These are phyloP conservation scores for Plebejus argus DNA, from an alignment of 2,888 invertebrate species.

Conservation along the genomic window DNA sequence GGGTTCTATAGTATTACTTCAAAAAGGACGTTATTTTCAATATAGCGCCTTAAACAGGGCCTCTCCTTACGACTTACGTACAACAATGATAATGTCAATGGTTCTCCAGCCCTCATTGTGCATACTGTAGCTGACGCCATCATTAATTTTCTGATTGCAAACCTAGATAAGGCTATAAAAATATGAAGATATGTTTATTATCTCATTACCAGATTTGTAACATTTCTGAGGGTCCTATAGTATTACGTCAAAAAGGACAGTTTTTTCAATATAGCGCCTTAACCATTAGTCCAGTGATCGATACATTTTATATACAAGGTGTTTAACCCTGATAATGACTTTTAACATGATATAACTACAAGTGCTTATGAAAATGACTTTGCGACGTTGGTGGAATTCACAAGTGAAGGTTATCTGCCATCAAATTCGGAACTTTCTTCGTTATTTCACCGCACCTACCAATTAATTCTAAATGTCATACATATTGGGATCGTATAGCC, in stretches of 20 bases:
- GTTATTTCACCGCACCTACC: constrained; percentile 58
- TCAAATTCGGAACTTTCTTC: constrained; percentile 56
- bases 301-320: neutral
- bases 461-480: constrained; percentile 76
- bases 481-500: constrained; percentile 53
- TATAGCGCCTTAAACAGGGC: too few species aligned
- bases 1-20: too few species aligned
- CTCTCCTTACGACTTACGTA: too few species aligned
- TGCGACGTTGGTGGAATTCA: neutral
- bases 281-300: too few species aligned
- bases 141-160: neutral
- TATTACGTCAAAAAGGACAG: too few species aligned
- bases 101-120: neutral
- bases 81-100: too few species aligned
- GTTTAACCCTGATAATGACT: neutral
- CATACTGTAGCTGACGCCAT: neutral
- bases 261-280: too few species aligned
- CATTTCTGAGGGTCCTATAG: too few species aligned
- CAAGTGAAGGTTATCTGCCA: constrained; percentile 39
- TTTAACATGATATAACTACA: neutral
- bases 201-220: too few species aligned
- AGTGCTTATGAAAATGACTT: neutral
- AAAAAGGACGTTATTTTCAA: too few species aligned
- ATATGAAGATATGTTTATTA: too few species aligned
- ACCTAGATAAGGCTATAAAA: too few species aligned